These are phyloP conservation scores for Takifugu flavidus DNA, from an alignment of 2,113 vertebrate species.

Conservation along the genomic window DNA sequence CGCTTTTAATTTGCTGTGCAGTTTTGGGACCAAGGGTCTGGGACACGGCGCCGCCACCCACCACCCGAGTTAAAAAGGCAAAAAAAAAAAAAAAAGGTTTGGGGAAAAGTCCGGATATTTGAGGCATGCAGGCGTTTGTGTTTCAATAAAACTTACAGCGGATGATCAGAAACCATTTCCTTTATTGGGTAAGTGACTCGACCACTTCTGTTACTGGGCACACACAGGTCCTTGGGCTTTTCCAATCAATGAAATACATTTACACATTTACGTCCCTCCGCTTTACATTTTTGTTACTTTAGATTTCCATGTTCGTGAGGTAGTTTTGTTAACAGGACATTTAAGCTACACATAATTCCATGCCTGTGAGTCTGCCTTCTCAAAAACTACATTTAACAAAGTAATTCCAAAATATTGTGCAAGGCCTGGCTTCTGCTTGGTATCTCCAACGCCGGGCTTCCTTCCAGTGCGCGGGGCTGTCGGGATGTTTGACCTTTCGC, in stretches of 20 bases:
- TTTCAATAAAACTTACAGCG: constrained; percentile 4
- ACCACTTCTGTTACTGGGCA: constrained; percentile 30
- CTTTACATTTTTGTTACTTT: constrained; percentile 5
- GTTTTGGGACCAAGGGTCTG: too few species aligned
- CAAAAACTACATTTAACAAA: not conserved
- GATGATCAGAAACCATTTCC: constrained; percentile 16
- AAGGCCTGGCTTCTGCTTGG: too few species aligned
- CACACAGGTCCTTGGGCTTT: constrained; percentile 3
- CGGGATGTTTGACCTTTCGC: not conserved
- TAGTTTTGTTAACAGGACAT: constrained; percentile 52
- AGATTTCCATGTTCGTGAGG: constrained; percentile 48
- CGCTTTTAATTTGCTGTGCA: too few species aligned
- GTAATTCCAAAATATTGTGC: not conserved
- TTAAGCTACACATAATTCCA: constrained; percentile 32
- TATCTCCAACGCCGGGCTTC: not conserved
- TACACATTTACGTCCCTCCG: constrained; percentile 32
- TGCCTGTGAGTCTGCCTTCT: not conserved
- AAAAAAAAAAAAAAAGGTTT: not conserved
- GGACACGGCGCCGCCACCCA: too few species aligned
- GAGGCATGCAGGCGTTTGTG: not conserved
- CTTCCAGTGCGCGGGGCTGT: constrained; percentile 3
- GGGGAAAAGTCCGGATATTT: not conserved
- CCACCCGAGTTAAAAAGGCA: not conserved
- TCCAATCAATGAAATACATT: constrained; percentile 5
- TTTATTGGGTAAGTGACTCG: constrained; percentile 41